Conservation (phyloP, 2,113 vertebrate species). For the Gymnorhina tibicen region DNA sequence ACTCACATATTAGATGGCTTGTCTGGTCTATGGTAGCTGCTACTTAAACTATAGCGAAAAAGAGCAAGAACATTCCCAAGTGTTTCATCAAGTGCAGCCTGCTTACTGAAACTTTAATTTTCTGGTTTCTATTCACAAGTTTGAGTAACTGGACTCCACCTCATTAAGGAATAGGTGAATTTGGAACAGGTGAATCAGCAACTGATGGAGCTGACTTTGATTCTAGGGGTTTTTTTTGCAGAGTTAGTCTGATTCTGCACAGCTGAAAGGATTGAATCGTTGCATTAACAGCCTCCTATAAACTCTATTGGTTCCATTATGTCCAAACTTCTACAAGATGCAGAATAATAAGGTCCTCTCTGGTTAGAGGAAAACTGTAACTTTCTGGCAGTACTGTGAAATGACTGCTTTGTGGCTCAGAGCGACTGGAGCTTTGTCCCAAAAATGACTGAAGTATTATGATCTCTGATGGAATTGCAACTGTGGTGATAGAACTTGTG, state of each 20-base stretch:
- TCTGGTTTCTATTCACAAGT: background rate
- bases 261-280: background rate
- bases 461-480: background rate
- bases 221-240: background rate
- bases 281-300: background rate
- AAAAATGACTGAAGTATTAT: background rate
- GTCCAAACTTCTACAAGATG: background rate
- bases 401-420: background rate
- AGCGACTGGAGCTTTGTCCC: background rate
- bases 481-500: background rate
- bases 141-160: background rate
- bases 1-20: background rate
- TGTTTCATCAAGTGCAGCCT: background rate
- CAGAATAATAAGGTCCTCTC: background rate
- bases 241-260: background rate
- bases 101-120: background rate
- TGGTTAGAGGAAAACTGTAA: background rate
- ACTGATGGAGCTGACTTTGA: background rate
- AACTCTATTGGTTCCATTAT: background rate
- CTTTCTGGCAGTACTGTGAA: background rate
- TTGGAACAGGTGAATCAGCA: background rate
- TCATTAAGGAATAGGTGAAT: background rate
- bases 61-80: background rate
- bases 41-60: background rate
- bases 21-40: background rate